Evolutionary conservation across 2,113 vertebrate genomes (phyloP), one percentile per base, ranked within the genome.

Genomic region (Columba livia): DNA sequence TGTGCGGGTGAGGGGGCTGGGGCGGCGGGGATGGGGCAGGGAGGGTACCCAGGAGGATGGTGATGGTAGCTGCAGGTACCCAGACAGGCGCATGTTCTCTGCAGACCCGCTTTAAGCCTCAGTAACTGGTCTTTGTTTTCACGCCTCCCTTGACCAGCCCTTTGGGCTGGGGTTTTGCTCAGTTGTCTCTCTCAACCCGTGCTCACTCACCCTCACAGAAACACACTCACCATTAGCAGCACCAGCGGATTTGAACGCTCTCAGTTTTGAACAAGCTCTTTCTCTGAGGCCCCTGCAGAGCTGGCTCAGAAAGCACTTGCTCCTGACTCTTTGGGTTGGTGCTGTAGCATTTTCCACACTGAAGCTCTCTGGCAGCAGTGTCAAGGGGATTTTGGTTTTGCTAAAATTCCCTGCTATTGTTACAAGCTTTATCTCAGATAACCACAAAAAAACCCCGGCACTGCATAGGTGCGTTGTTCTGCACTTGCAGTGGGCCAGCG

Each of bases 181-280:
- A 11, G 29, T 10, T 24, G 8, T 7, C 57, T 20, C 26, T 6
- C 32, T 34, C 36, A 15, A 29, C 42, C 29, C 64, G 42, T 42
- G 42, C 42, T n/a, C 4, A 5, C 2, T 6, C 57, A 15, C 26
- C 8, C 44, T 53, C 42, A 15, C 42, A 42, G 6, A 42, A 42
- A 16, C 42, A 42, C 15, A 42, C 42, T 42, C 42, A 42, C 15
- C 42, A 42, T 42, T 42, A 3, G 42, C 42, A 42, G 42, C 42
- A 16, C 42, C 42, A 42, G 42, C 42, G 15, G 42, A 42, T 42
- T 16, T 42, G 42, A 42, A 6, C 42, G 15, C 42, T 42, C 51
- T 14, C 4, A 0, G 2, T 31, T 28, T 32, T 19, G 14, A 78
- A 28, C 9, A 1, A 2, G 10, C 6, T 44, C 19, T 19, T 69